Base-by-base conservation (phyloP, 2,113 vertebrate genomes). In the Nanorana parkeri region DNA sequence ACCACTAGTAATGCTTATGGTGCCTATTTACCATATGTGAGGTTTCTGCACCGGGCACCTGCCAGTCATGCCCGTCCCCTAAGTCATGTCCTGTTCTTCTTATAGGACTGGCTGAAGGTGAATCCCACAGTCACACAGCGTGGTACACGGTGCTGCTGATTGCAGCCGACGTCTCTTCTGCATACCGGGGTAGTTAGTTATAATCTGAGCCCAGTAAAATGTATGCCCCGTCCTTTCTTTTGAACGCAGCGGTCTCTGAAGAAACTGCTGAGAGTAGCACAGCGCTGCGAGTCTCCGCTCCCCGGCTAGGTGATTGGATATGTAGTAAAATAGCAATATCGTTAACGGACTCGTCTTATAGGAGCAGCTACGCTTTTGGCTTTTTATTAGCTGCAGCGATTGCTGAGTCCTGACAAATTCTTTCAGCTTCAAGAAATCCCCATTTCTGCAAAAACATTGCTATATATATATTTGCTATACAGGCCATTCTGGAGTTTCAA, bases 281-380 rank as follows among this genome's bases (percentile, higher is more conserved):
- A 72, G 56, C 61, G 77, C 21, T 36, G 0, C 1, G 21, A 47
- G 41, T 11, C 41, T 47, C 41, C 13, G 41, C 11, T 47, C 17
- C 11, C 0, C n/a, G 7, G 58, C 58, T 60, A 2, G 20, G 58
- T 60, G 58, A 60, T 60, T 7, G 69, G 2, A 54, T 71, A 71
- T 71, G 68, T 47, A 54, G 52, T 73, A 73, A 58, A 73, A 58
- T 29, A 32, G 54, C 28, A 56, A 32, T 73, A n/a, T 73, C 20
- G 11, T 55, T 72, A 54, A 20, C 68, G 11, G 51, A 72, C 28
- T 20, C n/a, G 10, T 73, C 5, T 73, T 32, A 29, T 28, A 73
- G 26, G 24, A 0, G 52, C 11, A 19, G 71, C 52, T 11, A 17
- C 21, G 47, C 41, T 24, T 15, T 51, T n/a, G 51, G 36, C 41